Conservation (phyloP, 1,140 invertebrate species). For the Meloidogyne floridensis region DNA sequence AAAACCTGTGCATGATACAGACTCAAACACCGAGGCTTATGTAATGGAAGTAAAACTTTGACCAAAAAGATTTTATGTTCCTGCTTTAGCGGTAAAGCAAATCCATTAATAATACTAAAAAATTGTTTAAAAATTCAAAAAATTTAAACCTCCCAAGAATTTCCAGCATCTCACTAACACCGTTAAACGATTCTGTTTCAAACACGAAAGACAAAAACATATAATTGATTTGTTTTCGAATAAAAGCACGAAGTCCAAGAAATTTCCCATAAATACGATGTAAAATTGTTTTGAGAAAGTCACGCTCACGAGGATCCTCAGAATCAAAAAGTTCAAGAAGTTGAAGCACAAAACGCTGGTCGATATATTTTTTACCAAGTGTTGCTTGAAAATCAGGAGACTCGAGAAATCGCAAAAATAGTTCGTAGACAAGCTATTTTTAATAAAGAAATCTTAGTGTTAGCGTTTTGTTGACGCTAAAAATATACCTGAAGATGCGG, state of each 20-base stretch:
- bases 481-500: conserved; percentile 61
- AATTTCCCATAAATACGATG: conserved; percentile 65
- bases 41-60: conserved; percentile 87
- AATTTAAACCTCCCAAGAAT: conserved; percentile 79
- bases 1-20: conserved; percentile 65
- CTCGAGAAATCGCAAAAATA: conserved; percentile 63
- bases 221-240: conserved; percentile 65
- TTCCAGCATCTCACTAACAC: conserved; percentile 94
- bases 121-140: conserved; percentile 6
- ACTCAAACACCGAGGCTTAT: conserved; percentile 62
- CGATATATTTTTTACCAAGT: conserved; percentile 63
- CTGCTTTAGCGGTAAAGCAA: conserved; percentile 75
- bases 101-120: conserved; percentile 66
- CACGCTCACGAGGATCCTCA: conserved; percentile 64
- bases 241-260: conserved; percentile 65
- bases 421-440: conserved; percentile 62
- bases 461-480: background rate
- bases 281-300: conserved; percentile 65
- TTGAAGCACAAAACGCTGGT: conserved; percentile 63
- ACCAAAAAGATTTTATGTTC: conserved; percentile 90
- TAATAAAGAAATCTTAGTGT: background rate
- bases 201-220: conserved; percentile 81
- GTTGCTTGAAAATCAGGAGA: conserved; percentile 64
- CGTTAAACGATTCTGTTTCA: conserved; percentile 98
- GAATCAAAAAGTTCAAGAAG: conserved; percentile 63